Evolutionary conservation across 2,113 vertebrate species (phyloP).

Genomic region (Holacanthus passer): DNA sequence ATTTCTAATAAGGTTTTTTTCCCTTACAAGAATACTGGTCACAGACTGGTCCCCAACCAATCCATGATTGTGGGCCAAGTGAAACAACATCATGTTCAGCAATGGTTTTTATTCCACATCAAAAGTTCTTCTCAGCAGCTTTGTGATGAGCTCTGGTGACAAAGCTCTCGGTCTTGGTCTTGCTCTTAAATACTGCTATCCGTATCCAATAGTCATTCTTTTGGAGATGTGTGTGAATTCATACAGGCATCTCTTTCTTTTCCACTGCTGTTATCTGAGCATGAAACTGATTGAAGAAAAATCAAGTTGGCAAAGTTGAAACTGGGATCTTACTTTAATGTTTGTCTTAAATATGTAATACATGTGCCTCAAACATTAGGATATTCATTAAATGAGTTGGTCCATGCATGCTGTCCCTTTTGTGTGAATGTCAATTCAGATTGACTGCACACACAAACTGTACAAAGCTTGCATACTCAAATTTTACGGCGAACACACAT

Average conservation of each 20-base stretch:
- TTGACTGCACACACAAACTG: background rate
- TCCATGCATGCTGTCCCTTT: background rate
- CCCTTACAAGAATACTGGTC: background rate
- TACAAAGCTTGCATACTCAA: background rate
- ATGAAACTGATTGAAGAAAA: background rate
- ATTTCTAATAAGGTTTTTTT: background rate
- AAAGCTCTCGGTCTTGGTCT: no score
- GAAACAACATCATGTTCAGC: background rate
- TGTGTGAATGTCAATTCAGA: background rate
- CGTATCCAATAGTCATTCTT: background rate
- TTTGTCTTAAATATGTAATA: background rate
- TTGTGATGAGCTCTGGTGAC: background rate
- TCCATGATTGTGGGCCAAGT: background rate
- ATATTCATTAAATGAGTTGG: background rate
- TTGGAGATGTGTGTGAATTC: background rate
- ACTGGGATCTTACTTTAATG: background rate
- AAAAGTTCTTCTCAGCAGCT: background rate
- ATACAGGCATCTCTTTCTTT: background rate
- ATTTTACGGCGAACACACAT: background rate
- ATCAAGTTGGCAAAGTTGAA: background rate
- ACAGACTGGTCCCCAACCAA: no score
- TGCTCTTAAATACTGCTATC: background rate
- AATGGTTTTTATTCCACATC: background rate
- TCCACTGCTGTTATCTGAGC: background rate
- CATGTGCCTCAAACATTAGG: background rate